Evolutionary conservation across 2,113 vertebrate species (phyloP).

Genomic region (Cochlearius cochlearius): DNA sequence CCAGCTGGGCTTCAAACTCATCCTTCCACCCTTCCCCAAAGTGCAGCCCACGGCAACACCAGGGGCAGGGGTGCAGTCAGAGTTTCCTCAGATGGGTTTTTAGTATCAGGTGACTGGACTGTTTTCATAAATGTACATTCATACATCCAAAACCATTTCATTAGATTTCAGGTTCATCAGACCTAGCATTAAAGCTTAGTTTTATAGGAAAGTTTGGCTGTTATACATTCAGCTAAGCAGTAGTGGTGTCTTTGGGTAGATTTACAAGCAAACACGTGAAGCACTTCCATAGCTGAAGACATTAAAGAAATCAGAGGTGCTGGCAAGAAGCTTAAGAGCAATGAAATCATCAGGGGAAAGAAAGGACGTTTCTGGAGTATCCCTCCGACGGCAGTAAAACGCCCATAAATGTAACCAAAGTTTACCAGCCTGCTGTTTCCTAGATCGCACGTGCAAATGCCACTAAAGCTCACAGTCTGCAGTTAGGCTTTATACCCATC

Average conservation of each 20-base stretch:
- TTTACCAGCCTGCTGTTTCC: neutral
- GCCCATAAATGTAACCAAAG: neutral
- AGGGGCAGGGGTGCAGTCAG: neutral
- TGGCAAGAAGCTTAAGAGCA: neutral
- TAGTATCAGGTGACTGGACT: neutral
- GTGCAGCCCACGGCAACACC: neutral
- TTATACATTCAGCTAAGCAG: neutral
- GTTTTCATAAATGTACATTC: neutral
- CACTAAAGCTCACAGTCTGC: neutral
- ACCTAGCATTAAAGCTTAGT: neutral
- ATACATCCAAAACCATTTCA: neutral
- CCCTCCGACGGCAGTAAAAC: neutral
- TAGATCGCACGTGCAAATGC: neutral
- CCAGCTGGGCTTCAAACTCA: neutral
- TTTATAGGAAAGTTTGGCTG: neutral
- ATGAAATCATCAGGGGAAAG: constrained; percentile 27
- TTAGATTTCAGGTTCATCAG: neutral
- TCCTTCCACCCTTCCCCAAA: neutral
- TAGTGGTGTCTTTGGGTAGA: neutral
- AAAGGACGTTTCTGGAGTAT: constrained; percentile 12
- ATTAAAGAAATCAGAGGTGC: neutral
- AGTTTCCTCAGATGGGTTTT: neutral
- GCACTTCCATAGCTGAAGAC: neutral
- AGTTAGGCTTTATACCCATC: neutral
- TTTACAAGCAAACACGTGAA: neutral